phyloP scores from a whole-genome alignment of 2,797 vertebrate genomes.

The Poeciliopsis presidionis region DNA sequence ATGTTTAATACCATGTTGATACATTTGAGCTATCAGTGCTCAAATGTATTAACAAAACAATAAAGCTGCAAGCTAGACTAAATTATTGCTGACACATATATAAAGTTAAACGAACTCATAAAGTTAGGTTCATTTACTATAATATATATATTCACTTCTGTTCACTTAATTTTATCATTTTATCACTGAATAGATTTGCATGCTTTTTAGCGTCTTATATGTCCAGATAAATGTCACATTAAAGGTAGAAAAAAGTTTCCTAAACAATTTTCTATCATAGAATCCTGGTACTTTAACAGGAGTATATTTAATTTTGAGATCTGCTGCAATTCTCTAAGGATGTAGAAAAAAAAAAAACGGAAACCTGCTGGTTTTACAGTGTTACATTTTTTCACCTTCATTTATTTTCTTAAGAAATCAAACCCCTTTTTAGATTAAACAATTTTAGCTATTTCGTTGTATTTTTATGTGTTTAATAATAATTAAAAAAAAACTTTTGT shows the following conservation, averaged over 20 bases:
- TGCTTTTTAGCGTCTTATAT: neutral
- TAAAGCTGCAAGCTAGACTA: neutral
- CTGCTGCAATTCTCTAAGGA: neutral
- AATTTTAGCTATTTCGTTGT: neutral
- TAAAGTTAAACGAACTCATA: too few relatives aligned
- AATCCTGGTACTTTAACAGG: neutral
- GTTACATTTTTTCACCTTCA: neutral
- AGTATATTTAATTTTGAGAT: neutral
- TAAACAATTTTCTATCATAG: neutral
- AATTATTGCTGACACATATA: neutral
- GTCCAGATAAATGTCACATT: neutral
- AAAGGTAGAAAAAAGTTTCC: neutral
- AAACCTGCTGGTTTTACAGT: neutral
- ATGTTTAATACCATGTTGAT: neutral
- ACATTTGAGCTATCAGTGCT: neutral
- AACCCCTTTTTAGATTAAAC: neutral
- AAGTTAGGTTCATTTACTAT: neutral
- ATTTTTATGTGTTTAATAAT: neutral
- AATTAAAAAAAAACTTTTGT: neutral
- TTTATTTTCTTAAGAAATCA: neutral
- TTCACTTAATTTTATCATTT: neutral
- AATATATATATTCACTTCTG: neutral
- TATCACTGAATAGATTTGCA: neutral
- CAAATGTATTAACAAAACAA: too few relatives aligned
- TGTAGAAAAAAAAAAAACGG: neutral